phyloP scores from a whole-genome alignment of 2,113 vertebrate genomes.

The Dipodomys stephensi region DNA sequence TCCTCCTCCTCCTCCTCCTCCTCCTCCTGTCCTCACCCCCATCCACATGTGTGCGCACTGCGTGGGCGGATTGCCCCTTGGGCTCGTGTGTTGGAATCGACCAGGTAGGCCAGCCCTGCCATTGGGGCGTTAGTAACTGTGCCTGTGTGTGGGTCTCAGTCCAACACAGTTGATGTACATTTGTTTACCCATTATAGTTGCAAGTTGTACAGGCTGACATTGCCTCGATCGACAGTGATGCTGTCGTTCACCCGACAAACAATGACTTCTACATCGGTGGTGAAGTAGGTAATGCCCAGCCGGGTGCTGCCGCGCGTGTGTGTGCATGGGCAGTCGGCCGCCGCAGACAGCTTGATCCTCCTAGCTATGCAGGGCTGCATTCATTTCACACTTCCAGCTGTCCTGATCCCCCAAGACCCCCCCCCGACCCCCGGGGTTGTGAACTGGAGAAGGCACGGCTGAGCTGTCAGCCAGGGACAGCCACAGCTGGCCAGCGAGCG shows the following conservation, averaged over 20 bases:
- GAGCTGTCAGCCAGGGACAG: constrained; percentile 1
- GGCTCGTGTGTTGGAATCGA: constrained; percentile 86
- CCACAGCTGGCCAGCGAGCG: constrained; percentile 22
- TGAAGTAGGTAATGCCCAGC: constrained; percentile 99
- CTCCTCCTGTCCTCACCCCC: constrained; percentile 84
- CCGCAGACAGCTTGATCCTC: constrained; percentile 87
- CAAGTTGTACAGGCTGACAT: constrained; percentile 99
- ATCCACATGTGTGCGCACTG: constrained; percentile 87
- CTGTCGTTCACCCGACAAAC: constrained; percentile 99
- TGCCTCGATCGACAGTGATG: constrained; percentile 98
- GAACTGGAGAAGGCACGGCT: constrained; percentile 22
- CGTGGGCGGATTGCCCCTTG: constrained; percentile 86
- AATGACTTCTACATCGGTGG: constrained; percentile 98
- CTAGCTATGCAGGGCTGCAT: constrained; percentile 89
- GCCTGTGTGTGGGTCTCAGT: constrained; percentile 90
- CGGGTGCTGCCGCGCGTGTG: constrained; percentile 90
- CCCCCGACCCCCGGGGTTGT: constrained; percentile 36
- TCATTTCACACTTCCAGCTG: constrained; percentile 90
- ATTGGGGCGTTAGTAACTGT: constrained; percentile 90
- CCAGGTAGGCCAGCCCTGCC: constrained; percentile 89
- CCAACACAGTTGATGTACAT: constrained; percentile 93
- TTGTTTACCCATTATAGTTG: constrained; percentile 99
- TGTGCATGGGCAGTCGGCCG: constrained; percentile 90
- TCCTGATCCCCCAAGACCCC: constrained; percentile 79
- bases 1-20: constrained; percentile 81